phyloP scores from a whole-genome alignment of 2,888 invertebrate species.

The Lobophora halterata region DNA sequence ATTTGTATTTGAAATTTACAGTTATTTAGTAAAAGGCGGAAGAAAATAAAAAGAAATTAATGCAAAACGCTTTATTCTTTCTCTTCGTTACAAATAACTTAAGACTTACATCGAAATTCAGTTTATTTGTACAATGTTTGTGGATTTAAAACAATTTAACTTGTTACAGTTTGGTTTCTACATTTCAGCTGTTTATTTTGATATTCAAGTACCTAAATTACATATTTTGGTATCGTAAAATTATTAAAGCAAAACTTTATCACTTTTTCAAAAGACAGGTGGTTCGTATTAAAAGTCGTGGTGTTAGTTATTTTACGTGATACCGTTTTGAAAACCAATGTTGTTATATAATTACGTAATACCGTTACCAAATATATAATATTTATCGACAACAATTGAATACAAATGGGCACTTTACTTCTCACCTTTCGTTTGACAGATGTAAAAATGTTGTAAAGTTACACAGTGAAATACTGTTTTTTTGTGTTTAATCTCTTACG shows the following conservation, averaged over 20 bases:
- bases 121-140: conserved; percentile 35
- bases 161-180: conserved; percentile 2
- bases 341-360: conserved; percentile 5
- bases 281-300: no score
- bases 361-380: conserved; percentile 15
- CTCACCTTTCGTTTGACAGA: conserved; percentile 6
- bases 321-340: no score
- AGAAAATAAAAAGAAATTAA: conserved; percentile 24
- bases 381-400: conserved; percentile 9
- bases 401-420: conserved; percentile 8
- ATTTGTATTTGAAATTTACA: background rate
- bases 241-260: no score
- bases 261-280: no score
- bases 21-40: background rate
- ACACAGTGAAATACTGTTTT: conserved; percentile 1
- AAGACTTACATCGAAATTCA: conserved; percentile 47
- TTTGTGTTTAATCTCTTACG: background rate
- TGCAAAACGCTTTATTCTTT: conserved; percentile 67
- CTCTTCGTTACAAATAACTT: conserved; percentile 67
- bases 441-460: conserved; percentile 2
- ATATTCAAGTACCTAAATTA: conserved; percentile 7
- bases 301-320: no score
- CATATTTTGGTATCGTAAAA: conserved; percentile 7
- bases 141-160: conserved; percentile 16
- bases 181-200: conserved; percentile 14